phyloP scores from a whole-genome alignment of 2,113 vertebrate species.

The Hippocampus abdominalis region DNA sequence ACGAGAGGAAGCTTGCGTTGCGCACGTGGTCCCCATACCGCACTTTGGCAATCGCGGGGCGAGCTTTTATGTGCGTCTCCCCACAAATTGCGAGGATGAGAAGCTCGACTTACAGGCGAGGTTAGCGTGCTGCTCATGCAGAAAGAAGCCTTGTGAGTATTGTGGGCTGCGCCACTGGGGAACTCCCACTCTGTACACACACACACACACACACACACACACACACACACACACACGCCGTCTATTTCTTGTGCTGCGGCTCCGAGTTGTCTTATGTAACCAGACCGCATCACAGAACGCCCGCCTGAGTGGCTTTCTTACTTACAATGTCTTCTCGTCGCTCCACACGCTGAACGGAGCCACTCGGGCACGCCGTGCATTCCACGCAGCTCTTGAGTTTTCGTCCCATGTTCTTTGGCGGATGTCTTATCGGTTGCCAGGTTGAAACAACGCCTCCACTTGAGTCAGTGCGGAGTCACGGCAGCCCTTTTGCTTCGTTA shows the following conservation, averaged over 20 bases:
- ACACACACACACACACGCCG: constrained; percentile 12
- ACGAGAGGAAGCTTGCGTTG: neutral
- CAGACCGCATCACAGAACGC: constrained; percentile 19
- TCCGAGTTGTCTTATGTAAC: constrained; percentile 45
- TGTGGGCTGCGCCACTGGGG: constrained; percentile 9
- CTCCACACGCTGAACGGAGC: neutral
- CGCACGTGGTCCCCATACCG: neutral
- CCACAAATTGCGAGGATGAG: neutral
- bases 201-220: constrained; percentile 13
- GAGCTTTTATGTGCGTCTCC: neutral
- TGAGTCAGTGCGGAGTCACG: too few species aligned
- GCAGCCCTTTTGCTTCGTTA: too few species aligned
- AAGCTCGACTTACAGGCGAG: constrained; percentile 2
- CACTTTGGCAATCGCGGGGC: neutral
- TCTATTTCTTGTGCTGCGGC: constrained; percentile 30
- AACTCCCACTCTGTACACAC: constrained; percentile 19
- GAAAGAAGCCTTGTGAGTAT: constrained; percentile 8
- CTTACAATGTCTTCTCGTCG: neutral
- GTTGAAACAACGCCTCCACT: neutral
- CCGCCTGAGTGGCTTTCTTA: constrained; percentile 7
- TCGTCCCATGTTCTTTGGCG: neutral
- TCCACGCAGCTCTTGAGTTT: neutral
- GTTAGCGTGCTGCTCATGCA: constrained; percentile 7
- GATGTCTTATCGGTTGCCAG: neutral
- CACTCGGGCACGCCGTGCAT: neutral